Percentiles rank a stretch among this genome's conserved stretches.
Evolutionary conservation across 1,140 invertebrate species (phyloP).

Genomic region (Acromyrmex echinatior): DNA sequence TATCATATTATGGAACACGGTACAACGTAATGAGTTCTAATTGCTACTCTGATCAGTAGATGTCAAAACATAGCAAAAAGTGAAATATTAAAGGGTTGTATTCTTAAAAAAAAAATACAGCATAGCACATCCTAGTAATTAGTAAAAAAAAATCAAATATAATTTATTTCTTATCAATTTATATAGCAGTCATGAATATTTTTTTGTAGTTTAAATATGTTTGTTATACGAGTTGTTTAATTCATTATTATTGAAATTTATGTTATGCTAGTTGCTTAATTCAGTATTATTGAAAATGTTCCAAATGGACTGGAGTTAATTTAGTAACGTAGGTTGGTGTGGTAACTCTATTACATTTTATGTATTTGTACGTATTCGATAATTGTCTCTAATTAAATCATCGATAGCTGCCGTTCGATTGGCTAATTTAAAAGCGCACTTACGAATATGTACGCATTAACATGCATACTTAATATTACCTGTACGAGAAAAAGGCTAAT

Average conservation of each 20-base stretch:
- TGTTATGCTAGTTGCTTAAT: not conserved
- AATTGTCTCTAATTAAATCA: slow-evolving; percentile 59
- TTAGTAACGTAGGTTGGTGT: not conserved
- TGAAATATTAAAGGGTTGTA: not conserved
- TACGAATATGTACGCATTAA: not conserved
- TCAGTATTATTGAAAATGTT: not conserved
- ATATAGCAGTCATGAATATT: not conserved
- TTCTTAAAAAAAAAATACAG: not conserved
- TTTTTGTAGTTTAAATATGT: not conserved
- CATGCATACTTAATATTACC: slow-evolving; percentile 45
- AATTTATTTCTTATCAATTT: not conserved
- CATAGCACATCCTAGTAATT: not conserved
- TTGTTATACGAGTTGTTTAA: not conserved
- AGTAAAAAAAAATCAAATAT: not conserved
- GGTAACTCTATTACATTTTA: slow-evolving; percentile 28
- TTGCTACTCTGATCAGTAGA: not conserved
- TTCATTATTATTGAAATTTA: not conserved
- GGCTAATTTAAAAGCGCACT: slow-evolving; percentile 42
- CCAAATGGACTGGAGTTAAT: not conserved
- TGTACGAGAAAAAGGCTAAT: slow-evolving; percentile 7
- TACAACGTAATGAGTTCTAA: slow-evolving; percentile 5
- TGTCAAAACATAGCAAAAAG: not conserved
- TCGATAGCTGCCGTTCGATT: slow-evolving; percentile 13
- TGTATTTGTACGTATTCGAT: slow-evolving; percentile 16
- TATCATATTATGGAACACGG: no score